These are phyloP conservation scores for Poeciliopsis retropinna DNA, from an alignment of 2,113 vertebrate species.

Conservation along the genomic window DNA sequence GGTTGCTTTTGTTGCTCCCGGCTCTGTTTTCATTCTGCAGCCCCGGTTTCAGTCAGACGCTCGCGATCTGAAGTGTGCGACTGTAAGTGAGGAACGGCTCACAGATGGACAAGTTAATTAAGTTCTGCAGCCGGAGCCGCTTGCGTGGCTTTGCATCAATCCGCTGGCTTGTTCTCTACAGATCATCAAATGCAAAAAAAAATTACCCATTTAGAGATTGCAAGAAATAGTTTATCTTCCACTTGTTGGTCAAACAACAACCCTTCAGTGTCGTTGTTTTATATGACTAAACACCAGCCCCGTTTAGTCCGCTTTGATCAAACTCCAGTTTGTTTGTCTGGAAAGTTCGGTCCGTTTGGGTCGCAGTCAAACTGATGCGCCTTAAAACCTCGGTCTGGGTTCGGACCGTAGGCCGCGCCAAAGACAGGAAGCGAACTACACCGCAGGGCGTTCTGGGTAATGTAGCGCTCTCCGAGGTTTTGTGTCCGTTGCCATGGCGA, in stretches of 20 bases:
- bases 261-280: not conserved
- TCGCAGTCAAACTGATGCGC: too few species aligned
- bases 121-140: conserved; percentile 12
- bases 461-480: too few species aligned
- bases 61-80: conserved; percentile 8
- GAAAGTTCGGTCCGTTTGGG: too few species aligned
- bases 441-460: too few species aligned
- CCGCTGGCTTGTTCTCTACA: not conserved
- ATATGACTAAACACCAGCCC: too few species aligned
- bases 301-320: too few species aligned
- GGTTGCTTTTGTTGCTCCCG: not conserved
- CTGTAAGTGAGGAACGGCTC: conserved; percentile 24
- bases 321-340: too few species aligned
- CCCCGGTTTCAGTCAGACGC: not conserved
- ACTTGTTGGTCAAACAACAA: not conserved
- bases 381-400: too few species aligned
- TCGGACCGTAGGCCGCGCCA: too few species aligned
- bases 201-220: not conserved
- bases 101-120: conserved; percentile 38
- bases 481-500: too few species aligned
- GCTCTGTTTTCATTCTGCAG: not conserved
- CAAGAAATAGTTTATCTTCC: not conserved
- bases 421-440: too few species aligned
- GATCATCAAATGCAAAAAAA: conserved; percentile 9
- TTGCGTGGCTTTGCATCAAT: conserved; percentile 9